Evolutionary conservation across 2,888 invertebrate species (phyloP).

Genomic region (Idaea biselata): DNA sequence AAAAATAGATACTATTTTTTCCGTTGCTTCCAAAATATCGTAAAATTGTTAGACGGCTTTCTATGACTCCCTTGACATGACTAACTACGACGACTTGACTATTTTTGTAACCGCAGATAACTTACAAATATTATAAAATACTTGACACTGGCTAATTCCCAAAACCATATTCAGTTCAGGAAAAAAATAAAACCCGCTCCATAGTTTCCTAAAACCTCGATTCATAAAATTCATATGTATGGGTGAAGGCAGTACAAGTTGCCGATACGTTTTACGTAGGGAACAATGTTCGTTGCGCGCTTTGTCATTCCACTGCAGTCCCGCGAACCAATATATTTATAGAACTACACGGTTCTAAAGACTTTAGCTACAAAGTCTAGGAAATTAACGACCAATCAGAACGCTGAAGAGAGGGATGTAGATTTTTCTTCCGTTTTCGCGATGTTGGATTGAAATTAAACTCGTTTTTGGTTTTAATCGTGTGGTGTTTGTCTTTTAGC

Average conservation of each 20-base stretch:
- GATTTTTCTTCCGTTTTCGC: no score
- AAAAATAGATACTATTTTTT: no score
- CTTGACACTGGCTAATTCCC: no score
- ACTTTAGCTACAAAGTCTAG: neutral
- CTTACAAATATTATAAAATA: neutral
- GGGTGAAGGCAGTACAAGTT: constrained; percentile 63
- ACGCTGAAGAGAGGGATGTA: no score
- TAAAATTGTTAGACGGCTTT: no score
- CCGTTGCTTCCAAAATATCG: no score
- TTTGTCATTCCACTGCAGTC: constrained; percentile 39
- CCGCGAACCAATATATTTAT: constrained; percentile 32
- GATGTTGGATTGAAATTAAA: no score
- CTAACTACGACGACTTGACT: no score
- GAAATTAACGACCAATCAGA: neutral
- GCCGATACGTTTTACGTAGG: constrained; percentile 67
- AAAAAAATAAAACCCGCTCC: constrained; percentile 38
- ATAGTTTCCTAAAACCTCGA: constrained; percentile 37
- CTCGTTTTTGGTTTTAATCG: no score
- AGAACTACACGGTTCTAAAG: constrained; percentile 21
- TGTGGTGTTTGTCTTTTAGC: no score
- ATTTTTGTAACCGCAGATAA: neutral
- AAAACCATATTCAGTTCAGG: no score
- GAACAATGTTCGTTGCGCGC: constrained; percentile 54
- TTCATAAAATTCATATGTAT: constrained; percentile 78
- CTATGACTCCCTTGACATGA: no score